Percentiles rank a stretch among this genome's conserved stretches.
These are phyloP conservation scores for Fundulus diaphanus DNA, from an alignment of 2,797 vertebrate genomes.

Conservation along the genomic window DNA sequence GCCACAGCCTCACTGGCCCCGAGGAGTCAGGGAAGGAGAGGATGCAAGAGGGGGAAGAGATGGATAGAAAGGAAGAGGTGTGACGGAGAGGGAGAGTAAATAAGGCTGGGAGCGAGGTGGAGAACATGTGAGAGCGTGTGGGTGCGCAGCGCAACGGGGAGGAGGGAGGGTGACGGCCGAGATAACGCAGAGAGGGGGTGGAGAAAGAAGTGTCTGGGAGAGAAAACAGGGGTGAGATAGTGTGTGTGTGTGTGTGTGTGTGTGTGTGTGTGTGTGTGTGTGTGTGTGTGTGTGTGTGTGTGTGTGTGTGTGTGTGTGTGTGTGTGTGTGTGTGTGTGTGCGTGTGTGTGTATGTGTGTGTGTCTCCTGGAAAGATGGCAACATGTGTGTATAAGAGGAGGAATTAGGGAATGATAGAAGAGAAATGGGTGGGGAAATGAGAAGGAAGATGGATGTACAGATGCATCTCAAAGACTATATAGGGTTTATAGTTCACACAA, in stretches of 20 bases:
- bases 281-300: too few relatives aligned
- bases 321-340: not conserved
- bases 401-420: slow-evolving; percentile 34
- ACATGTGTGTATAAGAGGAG: slow-evolving; percentile 17
- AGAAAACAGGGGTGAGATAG: slow-evolving; percentile 66
- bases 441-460: slow-evolving; percentile 54
- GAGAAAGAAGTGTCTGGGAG: slow-evolving; percentile 66
- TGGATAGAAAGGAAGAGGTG: slow-evolving; percentile 36
- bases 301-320: not conserved
- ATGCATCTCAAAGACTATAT: slow-evolving; percentile 28
- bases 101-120: slow-evolving; percentile 37
- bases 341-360: too few relatives aligned
- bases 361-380: slow-evolving; percentile 12
- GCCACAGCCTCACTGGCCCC: slow-evolving; percentile 61
- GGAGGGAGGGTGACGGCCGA: slow-evolving; percentile 52
- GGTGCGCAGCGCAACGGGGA: slow-evolving; percentile 37
- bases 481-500: not conserved
- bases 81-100: slow-evolving; percentile 27
- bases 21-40: slow-evolving; percentile 47
- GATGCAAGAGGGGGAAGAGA: slow-evolving; percentile 11
- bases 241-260: slow-evolving; percentile 16
- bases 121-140: slow-evolving; percentile 33
- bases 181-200: slow-evolving; percentile 60
- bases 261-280: not conserved
- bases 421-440: slow-evolving; percentile 27